phyloP scores from a whole-genome alignment of 2,888 invertebrate genomes.

The Lasioglossum pauxillum region DNA sequence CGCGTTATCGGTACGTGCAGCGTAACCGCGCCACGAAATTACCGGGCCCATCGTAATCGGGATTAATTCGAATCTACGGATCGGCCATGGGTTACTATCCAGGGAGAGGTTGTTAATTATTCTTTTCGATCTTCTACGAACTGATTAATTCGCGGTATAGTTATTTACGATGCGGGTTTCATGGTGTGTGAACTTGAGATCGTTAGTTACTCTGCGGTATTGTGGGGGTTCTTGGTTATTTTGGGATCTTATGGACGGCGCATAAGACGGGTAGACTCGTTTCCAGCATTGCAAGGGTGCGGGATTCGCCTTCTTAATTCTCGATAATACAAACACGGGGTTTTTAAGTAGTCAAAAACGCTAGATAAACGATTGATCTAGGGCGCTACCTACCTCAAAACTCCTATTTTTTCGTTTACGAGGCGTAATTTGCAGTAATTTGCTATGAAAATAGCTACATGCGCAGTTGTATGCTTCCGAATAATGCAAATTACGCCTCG shows the following conservation, averaged over 20 bases:
- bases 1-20: constrained; percentile 12
- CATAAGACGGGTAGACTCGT: too few species aligned
- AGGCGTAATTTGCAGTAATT: too few species aligned
- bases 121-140: constrained; percentile 29
- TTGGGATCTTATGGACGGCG: not conserved
- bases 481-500: too few species aligned
- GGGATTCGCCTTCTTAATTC: too few species aligned
- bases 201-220: not conserved
- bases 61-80: constrained; percentile 53
- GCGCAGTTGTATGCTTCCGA: too few species aligned
- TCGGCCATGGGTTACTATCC: constrained; percentile 22
- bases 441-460: too few species aligned
- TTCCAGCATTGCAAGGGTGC: too few species aligned
- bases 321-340: too few species aligned
- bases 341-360: too few species aligned
- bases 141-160: not conserved
- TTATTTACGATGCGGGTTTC: not conserved
- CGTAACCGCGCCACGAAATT: constrained; percentile 47
- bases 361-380: too few species aligned
- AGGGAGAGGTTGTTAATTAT: constrained; percentile 33
- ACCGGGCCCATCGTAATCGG: constrained; percentile 31
- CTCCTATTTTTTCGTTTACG: too few species aligned
- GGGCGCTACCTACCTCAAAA: too few species aligned
- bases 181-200: not conserved
- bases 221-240: not conserved